Evolutionary conservation across 2,888 invertebrate genomes (phyloP), one percentile per base, ranked within the genome.

Genomic region (Apotomis betuletana): DNA sequence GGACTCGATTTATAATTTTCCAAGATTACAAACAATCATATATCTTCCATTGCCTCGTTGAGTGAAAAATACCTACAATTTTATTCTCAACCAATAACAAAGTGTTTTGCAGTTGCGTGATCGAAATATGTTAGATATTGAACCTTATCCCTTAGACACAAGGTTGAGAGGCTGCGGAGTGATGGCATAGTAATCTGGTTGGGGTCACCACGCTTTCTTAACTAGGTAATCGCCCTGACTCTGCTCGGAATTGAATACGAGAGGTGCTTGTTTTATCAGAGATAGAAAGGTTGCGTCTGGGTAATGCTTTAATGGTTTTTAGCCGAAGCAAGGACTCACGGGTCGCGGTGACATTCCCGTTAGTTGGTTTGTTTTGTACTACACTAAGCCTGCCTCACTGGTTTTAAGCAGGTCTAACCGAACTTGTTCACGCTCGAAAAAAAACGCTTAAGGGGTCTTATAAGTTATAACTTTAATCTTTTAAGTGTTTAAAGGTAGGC

Each of bases 141-240:
- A 52, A 67, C 72, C 57, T 36, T 72, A 72, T 3, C 5, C 68
- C n/a, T 36, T 49, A 0, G 46, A 6, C n/a, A 15, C 36, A 72
- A 57, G 62, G 58, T 13, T 38, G 58, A 38, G 5, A 10, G 38
- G 8, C 13, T 10, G 6, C 0, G 5, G 9, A 8, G 4, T 1
- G 38, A 15, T n/a, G 46, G 72, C 27, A 63, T 15, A 44, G 12
- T 49, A 54, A 55, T 9, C 13, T 69, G 55, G 77, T 68, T 70
- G 77, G 75, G 85, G 86, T 87, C 86, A 84, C 81, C 85, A 86
- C 86, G 86, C 87, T 87, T 87, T 87, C 87, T 79, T 83, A 76
- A 76, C 74, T 68, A 75, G 76, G 79, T 85, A 86, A 86, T 83
- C 75, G 78, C 63, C 55, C 68, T 46, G 60, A 74, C 74, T 75